Conservation (phyloP, 2,113 vertebrate species). For the pig (Sus scrofa) region DNA sequence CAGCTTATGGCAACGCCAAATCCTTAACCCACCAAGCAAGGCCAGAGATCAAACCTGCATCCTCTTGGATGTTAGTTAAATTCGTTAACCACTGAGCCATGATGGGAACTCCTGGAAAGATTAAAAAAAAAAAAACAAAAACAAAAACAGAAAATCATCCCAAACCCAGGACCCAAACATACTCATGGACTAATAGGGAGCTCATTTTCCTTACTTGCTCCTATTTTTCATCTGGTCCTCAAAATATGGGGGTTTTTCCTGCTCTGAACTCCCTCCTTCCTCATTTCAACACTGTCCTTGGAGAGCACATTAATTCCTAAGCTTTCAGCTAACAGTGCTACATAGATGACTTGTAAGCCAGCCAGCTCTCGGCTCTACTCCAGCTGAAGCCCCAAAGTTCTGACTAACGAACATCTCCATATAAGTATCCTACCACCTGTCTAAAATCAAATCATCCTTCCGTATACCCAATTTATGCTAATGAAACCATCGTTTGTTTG, state of each 20-base stretch:
- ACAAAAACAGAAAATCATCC: constrained; percentile 15
- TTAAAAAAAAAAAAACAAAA: constrained; percentile 32
- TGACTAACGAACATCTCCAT: neutral
- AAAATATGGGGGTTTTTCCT: neutral
- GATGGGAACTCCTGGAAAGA: too few relatives aligned
- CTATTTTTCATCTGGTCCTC: constrained; percentile 8
- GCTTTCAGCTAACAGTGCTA: neutral
- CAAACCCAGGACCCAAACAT: neutral
- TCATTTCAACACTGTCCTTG: neutral
- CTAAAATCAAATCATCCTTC: constrained; percentile 27
- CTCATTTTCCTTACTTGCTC: constrained; percentile 23
- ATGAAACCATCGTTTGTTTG: constrained; percentile 25
- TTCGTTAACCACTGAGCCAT: too few relatives aligned
- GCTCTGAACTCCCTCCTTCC: constrained; percentile 10
- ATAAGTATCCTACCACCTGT: neutral
- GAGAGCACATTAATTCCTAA: neutral
- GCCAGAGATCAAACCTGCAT: too few relatives aligned
- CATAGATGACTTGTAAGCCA: neutral
- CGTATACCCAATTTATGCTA: neutral
- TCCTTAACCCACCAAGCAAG: too few relatives aligned
- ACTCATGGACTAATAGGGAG: neutral
- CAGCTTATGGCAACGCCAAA: too few relatives aligned
- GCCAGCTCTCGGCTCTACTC: neutral
- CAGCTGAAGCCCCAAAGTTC: neutral
- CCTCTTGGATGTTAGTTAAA: too few relatives aligned